Conservation (phyloP, 2,888 invertebrate species). For the Scaptodrosophila latifasciaeformis region DNA sequence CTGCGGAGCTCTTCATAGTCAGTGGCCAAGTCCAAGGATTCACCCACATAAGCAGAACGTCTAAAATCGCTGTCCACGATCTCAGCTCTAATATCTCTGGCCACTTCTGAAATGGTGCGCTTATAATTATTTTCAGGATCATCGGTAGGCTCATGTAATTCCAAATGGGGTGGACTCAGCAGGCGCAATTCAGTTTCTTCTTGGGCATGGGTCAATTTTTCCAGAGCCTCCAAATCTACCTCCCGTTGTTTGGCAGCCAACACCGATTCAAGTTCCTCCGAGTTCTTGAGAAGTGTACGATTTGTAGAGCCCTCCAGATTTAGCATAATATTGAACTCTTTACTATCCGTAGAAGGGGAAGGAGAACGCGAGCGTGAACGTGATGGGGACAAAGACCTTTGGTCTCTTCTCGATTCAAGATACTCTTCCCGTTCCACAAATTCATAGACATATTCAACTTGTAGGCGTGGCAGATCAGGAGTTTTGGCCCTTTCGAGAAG, state of each 20-base stretch:
- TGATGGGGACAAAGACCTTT: constrained; percentile 50
- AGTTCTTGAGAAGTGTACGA: constrained; percentile 39
- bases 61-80: constrained; percentile 61
- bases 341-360: constrained; percentile 33
- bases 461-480: constrained; percentile 43
- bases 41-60: constrained; percentile 73
- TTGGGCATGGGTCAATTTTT: constrained; percentile 50
- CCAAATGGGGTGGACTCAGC: constrained; percentile 38
- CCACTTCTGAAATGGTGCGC: constrained; percentile 66
- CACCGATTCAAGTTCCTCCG: constrained; percentile 53
- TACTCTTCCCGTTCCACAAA: constrained; percentile 27
- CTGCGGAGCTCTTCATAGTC: constrained; percentile 57
- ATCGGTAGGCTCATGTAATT: constrained; percentile 1
- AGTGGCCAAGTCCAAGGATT: constrained; percentile 69
- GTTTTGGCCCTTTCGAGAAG: constrained; percentile 45
- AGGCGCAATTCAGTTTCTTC: constrained; percentile 64
- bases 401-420: constrained; percentile 15
- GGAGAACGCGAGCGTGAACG: constrained; percentile 33
- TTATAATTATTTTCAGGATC: constrained; percentile 46
- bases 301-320: constrained; percentile 56
- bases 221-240: constrained; percentile 64
- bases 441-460: constrained; percentile 48
- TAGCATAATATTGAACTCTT: constrained; percentile 60
- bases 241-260: constrained; percentile 53
- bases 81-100: constrained; percentile 65